A percentile compares a stretch with the other conserved stretches of the same genome.
Evolutionary conservation across 1,140 invertebrate species (phyloP).

Genomic region (Atopsyche davidsoni): DNA sequence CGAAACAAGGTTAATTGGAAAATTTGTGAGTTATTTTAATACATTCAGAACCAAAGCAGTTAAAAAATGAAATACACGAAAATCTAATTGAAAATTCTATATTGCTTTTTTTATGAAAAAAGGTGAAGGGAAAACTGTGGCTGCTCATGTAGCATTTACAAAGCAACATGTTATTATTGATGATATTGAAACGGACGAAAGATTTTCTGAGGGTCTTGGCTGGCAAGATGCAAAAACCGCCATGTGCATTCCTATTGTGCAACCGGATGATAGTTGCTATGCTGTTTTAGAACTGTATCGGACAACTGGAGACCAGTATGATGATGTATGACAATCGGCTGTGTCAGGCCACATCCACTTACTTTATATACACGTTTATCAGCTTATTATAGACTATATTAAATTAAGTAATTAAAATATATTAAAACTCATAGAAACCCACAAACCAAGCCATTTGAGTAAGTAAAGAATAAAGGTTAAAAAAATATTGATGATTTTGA

Average conservation of each 20-base stretch:
- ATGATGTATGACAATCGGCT: too few relatives aligned
- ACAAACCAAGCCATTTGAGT: too few relatives aligned
- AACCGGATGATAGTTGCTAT: conserved; percentile 47
- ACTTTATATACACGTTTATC: too few relatives aligned
- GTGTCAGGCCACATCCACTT: too few relatives aligned
- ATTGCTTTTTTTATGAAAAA: neutral
- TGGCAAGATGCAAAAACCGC: conserved; percentile 47
- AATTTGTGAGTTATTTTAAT: conserved; percentile 36
- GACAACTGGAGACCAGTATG: conserved; percentile 35
- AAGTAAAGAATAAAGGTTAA: too few relatives aligned
- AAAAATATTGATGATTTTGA: too few relatives aligned
- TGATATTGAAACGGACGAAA: conserved; percentile 43
- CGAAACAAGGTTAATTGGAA: conserved; percentile 48
- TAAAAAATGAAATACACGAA: neutral
- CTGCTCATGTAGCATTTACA: conserved; percentile 48
- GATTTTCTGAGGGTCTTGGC: conserved; percentile 47
- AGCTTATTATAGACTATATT: too few relatives aligned
- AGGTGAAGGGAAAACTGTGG: conserved; percentile 45
- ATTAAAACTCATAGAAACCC: too few relatives aligned
- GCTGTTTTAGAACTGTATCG: conserved; percentile 50
- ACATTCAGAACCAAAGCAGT: neutral
- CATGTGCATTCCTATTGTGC: conserved; percentile 49
- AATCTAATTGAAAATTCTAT: neutral
- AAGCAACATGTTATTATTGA: conserved; percentile 47
- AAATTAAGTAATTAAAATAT: too few relatives aligned